These are phyloP conservation scores for Chrysaora quinquecirrha DNA, from an alignment of 30 jellyfish, hydroid and myxozoan species.

Conservation along the genomic window DNA sequence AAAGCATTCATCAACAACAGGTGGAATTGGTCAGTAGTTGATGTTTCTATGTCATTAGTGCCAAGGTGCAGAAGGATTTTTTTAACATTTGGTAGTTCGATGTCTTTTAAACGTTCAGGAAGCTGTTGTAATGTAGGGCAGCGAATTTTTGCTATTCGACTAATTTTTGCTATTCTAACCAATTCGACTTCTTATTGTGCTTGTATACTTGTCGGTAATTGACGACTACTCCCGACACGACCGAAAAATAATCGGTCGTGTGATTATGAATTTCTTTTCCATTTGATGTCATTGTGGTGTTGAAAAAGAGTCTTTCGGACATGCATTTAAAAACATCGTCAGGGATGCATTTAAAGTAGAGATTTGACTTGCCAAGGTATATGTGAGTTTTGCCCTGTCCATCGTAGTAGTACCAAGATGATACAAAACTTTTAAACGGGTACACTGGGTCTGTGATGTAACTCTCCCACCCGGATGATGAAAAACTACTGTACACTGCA, in stretches of 20 bases:
- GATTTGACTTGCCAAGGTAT: neutral
- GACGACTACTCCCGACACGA: neutral
- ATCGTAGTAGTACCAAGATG: neutral
- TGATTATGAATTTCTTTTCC: constrained; percentile 21
- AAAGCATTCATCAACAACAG: too few relatives aligned
- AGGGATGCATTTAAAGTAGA: constrained; percentile 1
- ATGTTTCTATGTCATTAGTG: too few relatives aligned
- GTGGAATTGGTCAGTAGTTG: too few relatives aligned
- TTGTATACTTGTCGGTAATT: constrained; percentile 50
- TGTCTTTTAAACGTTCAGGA: too few relatives aligned
- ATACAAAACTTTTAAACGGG: neutral
- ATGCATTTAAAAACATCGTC: constrained; percentile 39
- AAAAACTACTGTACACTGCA: neutral
- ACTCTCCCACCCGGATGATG: neutral
- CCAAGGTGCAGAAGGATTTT: too few relatives aligned
- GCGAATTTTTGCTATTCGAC: too few relatives aligned
- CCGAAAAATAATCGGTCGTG: constrained; percentile 20
- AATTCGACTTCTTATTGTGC: constrained; percentile 24
- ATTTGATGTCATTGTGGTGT: constrained; percentile 7
- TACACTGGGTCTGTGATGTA: neutral
- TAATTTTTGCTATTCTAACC: too few relatives aligned
- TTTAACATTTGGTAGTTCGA: too few relatives aligned
- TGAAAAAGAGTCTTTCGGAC: constrained; percentile 18
- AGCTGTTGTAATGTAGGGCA: too few relatives aligned
- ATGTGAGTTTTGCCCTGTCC: neutral